phyloP scores from a whole-genome alignment of 2,113 vertebrate species.

The Bettongia penicillata region DNA sequence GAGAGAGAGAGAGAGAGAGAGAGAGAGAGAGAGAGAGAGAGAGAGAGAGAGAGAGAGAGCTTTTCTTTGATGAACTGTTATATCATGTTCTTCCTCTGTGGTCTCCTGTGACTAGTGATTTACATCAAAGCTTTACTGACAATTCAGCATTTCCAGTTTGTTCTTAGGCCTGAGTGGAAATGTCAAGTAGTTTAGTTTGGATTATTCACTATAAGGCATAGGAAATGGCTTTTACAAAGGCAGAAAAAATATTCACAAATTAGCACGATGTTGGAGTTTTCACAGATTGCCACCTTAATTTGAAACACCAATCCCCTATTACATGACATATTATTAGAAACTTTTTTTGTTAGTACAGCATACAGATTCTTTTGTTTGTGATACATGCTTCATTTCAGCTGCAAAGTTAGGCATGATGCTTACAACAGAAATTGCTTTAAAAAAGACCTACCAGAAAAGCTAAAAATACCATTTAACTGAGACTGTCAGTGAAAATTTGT shows the following conservation, averaged over 20 bases:
- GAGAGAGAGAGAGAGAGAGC: conserved; percentile 42
- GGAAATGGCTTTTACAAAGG: conserved; percentile 66
- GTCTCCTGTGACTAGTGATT: conserved; percentile 73
- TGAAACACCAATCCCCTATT: conserved; percentile 43
- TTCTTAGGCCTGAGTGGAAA: conserved; percentile 72
- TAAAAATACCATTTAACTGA: background rate
- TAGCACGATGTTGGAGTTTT: conserved; percentile 35
- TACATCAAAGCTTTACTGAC: conserved; percentile 78
- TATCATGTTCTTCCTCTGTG: conserved; percentile 64
- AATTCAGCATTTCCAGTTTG: conserved; percentile 72
- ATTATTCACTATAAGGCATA: conserved; percentile 71
- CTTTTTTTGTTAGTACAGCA: conserved; percentile 12
- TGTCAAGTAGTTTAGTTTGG: conserved; percentile 70
- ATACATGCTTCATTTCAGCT: conserved; percentile 33
- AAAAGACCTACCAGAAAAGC: background rate
- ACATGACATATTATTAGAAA: conserved; percentile 49
- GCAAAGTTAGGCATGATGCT: conserved; percentile 51
- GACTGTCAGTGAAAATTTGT: conserved; percentile 13
- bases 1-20: too few relatives aligned
- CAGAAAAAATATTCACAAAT: conserved; percentile 60
- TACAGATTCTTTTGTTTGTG: conserved; percentile 22
- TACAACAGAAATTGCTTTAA: conserved; percentile 25
- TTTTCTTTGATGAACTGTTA: conserved; percentile 69
- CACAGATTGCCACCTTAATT: conserved; percentile 54
- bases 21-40: too few relatives aligned